phyloP scores from a whole-genome alignment of 2,797 vertebrate species.

The Gambusia yucatana region DNA sequence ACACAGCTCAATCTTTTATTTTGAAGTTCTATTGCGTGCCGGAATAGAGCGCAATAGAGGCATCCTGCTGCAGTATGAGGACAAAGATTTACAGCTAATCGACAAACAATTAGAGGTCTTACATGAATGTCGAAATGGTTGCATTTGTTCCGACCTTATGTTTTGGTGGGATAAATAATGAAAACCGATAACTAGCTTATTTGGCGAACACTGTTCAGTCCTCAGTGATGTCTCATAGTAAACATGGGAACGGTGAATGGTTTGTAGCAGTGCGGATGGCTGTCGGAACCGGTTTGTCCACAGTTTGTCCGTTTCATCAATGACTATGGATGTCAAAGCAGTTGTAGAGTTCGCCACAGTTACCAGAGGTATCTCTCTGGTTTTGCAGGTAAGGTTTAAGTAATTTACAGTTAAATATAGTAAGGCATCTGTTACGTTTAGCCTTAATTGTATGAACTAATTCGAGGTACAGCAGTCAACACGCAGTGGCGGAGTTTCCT shows the following conservation, averaged over 20 bases:
- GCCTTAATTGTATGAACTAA: neutral
- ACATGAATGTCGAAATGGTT: neutral
- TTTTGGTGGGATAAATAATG: neutral
- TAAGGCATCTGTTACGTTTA: neutral
- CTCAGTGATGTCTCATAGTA: slow-evolving; percentile 13
- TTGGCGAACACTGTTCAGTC: no score
- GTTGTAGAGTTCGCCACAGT: slow-evolving; percentile 84
- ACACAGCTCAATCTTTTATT: slow-evolving; percentile 40
- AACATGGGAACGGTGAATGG: slow-evolving; percentile 14
- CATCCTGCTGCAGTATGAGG: slow-evolving; percentile 36
- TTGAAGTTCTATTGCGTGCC: slow-evolving; percentile 32
- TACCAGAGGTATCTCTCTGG: slow-evolving; percentile 85
- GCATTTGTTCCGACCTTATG: accelerated
- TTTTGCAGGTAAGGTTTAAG: slow-evolving; percentile 86
- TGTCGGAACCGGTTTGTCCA: slow-evolving; percentile 29
- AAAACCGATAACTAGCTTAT: neutral
- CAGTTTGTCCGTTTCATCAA: slow-evolving; percentile 25
- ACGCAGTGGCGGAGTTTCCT: neutral
- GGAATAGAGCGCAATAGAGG: slow-evolving; percentile 54
- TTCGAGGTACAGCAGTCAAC: neutral
- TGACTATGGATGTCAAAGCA: slow-evolving; percentile 78
- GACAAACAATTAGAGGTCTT: slow-evolving; percentile 10
- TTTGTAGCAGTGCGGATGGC: slow-evolving; percentile 51
- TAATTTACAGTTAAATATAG: neutral
- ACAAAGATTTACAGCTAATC: slow-evolving; percentile 43